phyloP scores from a whole-genome alignment of 1,140 invertebrate species.

The Grapholita molesta region DNA sequence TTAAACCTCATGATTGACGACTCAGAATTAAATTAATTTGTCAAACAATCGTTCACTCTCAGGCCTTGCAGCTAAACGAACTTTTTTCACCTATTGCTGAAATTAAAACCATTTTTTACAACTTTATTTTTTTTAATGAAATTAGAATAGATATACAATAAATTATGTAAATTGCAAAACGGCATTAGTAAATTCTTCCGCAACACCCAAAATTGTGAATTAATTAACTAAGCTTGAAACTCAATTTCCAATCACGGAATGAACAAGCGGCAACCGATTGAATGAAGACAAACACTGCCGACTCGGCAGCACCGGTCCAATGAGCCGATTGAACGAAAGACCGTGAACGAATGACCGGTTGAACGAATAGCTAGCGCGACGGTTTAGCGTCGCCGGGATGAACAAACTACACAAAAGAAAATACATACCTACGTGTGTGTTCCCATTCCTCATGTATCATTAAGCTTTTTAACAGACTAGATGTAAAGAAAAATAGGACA shows the following conservation, averaged over 20 bases:
- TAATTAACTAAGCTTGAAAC: neutral
- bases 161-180: too few species aligned
- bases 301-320: neutral
- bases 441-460: neutral
- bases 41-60: too few species aligned
- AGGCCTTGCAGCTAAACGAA: too few species aligned
- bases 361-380: neutral
- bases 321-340: constrained; percentile 1
- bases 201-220: neutral
- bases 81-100: too few species aligned
- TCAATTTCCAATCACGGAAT: neutral
- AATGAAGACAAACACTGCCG: neutral
- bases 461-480: neutral
- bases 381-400: neutral
- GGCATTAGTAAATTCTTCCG: too few species aligned
- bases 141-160: too few species aligned
- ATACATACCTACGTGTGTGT: neutral
- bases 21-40: too few species aligned
- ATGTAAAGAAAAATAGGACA: too few species aligned
- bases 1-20: too few species aligned
- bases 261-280: neutral
- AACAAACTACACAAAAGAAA: neutral
- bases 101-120: too few species aligned
- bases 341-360: neutral
- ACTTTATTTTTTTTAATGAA: too few species aligned